These are phyloP conservation scores for Anastrepha ludens DNA, from an alignment of 1,140 invertebrate genomes.

Conservation along the genomic window DNA sequence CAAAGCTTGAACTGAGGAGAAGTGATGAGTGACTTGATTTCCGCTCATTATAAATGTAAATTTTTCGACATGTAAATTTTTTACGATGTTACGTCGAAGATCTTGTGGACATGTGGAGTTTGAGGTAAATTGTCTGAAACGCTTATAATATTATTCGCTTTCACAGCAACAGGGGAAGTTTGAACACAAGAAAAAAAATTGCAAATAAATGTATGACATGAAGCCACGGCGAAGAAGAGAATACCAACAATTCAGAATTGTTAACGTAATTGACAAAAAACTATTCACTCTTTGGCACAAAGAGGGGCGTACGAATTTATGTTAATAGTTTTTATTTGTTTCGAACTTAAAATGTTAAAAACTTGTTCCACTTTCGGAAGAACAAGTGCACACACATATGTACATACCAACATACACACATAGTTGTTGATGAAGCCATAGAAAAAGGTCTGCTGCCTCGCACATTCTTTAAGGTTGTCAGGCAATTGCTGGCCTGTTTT, in stretches of 20 bases:
- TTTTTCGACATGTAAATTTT: neutral
- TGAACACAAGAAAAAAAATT: no score
- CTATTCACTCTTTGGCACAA: neutral
- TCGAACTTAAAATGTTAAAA: conserved; percentile 18
- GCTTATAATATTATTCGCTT: no score
- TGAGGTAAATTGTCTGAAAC: no score
- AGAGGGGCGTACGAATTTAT: neutral
- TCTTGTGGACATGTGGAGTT: no score
- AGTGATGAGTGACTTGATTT: conserved; percentile 11
- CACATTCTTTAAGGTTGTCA: neutral
- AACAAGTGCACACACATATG: neutral
- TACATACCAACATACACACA: neutral
- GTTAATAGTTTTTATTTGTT: conserved; percentile 37
- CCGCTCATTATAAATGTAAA: conserved; percentile 25
- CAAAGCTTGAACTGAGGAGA: neutral
- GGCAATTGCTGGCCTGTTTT: neutral
- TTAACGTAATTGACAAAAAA: neutral
- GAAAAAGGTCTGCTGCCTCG: neutral
- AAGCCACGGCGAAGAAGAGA: no score
- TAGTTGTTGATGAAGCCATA: neutral
- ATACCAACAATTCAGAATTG: neutral
- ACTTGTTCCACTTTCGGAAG: neutral
- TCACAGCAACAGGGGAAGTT: no score
- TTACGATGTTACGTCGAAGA: no score
- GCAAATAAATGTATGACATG: no score